Evolutionary conservation across 2,797 vertebrate genomes (phyloP).

Genomic region (Pseudomugil tenellus): DNA sequence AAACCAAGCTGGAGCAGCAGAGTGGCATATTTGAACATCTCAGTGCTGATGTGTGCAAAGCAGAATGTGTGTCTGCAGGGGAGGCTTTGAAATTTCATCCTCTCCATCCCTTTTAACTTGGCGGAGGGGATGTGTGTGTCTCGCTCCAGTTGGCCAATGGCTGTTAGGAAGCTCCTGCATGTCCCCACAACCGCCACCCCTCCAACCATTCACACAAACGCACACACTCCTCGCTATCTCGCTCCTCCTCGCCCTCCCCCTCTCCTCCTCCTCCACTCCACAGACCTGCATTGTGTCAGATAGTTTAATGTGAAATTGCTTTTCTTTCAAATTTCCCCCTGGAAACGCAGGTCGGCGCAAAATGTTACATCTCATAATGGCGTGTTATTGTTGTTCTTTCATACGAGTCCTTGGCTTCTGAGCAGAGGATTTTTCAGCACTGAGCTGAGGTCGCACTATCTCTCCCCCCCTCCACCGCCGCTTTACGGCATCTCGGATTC

Average conservation of each 20-base stretch:
- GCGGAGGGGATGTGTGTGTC: slow-evolving; percentile 67
- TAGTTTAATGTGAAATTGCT: slow-evolving; percentile 80
- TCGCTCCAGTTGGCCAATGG: slow-evolving; percentile 70
- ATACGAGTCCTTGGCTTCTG: slow-evolving; percentile 64
- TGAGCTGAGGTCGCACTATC: slow-evolving; percentile 43
- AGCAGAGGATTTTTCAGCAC: slow-evolving; percentile 45
- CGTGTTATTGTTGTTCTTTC: slow-evolving; percentile 74
- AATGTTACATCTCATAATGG: slow-evolving; percentile 73
- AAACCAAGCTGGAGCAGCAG: slow-evolving; percentile 53
- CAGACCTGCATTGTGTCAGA: slow-evolving; percentile 75
- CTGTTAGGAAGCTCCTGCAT: slow-evolving; percentile 67
- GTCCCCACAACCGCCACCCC: slow-evolving; percentile 10
- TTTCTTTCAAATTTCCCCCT: slow-evolving; percentile 78
- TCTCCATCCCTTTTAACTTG: slow-evolving; percentile 77
- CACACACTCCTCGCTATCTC: slow-evolving; percentile 20
- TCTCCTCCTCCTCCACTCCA: slow-evolving; percentile 36
- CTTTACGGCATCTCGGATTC: slow-evolving; percentile 54
- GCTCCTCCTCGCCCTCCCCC: slow-evolving; percentile 5
- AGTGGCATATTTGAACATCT: slow-evolving; percentile 76
- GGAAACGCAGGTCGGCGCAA: slow-evolving; percentile 63
- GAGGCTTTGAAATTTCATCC: slow-evolving; percentile 80
- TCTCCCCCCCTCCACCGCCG: slow-evolving; percentile 3
- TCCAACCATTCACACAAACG: slow-evolving; percentile 30
- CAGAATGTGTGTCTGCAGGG: slow-evolving; percentile 76
- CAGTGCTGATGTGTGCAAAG: slow-evolving; percentile 71